Evolutionary conservation across 2,888 invertebrate species (phyloP).

Genomic region (Apamea monoglypha): DNA sequence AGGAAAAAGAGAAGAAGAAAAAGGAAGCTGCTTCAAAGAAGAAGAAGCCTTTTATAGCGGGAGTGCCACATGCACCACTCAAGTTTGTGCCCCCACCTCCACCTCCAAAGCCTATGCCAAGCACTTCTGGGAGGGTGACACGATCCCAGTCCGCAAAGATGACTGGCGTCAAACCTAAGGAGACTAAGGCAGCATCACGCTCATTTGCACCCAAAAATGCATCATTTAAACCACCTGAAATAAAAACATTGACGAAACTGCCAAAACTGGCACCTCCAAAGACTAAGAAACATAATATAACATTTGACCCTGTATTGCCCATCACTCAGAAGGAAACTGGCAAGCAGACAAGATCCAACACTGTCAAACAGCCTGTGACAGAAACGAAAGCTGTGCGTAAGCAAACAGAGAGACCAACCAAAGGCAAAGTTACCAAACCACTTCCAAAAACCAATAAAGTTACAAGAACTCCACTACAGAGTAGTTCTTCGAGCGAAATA

Average conservation of each 20-base stretch:
- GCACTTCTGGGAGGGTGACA: conserved; percentile 82
- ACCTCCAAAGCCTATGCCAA: conserved; percentile 77
- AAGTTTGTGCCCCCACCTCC: conserved; percentile 82
- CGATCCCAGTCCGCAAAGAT: conserved; percentile 77
- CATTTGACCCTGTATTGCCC: conserved; percentile 72
- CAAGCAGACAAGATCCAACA: conserved; percentile 54
- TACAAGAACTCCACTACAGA: conserved; percentile 43
- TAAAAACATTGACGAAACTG: conserved; percentile 70
- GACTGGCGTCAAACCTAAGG: conserved; percentile 48
- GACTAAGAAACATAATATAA: conserved; percentile 65
- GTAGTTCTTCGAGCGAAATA: conserved; percentile 70
- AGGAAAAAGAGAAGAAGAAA: conserved; percentile 83
- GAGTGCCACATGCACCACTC: conserved; percentile 75
- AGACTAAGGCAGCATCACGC: conserved; percentile 48
- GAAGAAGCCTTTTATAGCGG: conserved; percentile 84
- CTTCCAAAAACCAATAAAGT: conserved; percentile 46
- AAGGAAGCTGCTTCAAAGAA: conserved; percentile 77
- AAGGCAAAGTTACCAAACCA: conserved; percentile 59
- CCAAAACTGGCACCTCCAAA: conserved; percentile 70
- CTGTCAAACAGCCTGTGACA: conserved; percentile 41
- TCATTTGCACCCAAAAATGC: conserved; percentile 90
- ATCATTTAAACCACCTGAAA: conserved; percentile 86
- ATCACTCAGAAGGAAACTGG: conserved; percentile 51
- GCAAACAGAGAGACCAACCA: conserved; percentile 55
- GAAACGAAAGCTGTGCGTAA: conserved; percentile 53